Base-by-base conservation (phyloP, 2,888 invertebrate genomes). In the Cyrtodaria siliqua region DNA sequence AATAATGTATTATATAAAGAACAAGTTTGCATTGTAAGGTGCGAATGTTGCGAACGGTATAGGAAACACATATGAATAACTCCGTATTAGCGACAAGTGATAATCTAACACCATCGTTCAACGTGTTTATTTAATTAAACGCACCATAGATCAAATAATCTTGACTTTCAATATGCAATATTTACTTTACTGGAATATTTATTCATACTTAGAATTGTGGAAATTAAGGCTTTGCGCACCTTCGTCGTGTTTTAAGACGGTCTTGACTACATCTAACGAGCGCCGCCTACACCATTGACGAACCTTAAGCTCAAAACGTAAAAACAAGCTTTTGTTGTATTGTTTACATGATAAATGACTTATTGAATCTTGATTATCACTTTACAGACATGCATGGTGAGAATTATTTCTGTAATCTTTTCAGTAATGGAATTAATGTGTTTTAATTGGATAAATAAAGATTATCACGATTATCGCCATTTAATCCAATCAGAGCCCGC, bases 141-240 rank as follows among this genome's bases (percentile, higher is more conserved):
- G 12, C 33, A 4, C 12, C 56, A 38, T 40, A 38, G 24, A 56
- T 12, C 40, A 38, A 23, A n/a, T 12, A 14, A 38, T 38, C 56
- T 33, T 56, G 29, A 20, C 47, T 47, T 47, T 47, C 6, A 47
- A 47, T 18, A 47, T 47, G 47, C 6, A 47, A 18, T 18, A 47
- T 47, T 47, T n/a, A 47, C 16, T 47, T 47, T 9, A n/a, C 16
- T 9, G 4, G 16, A 47, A n/a, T 47, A 8, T 3, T 20, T 50
- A n/a, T 50, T 50, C 12, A 20, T 50, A 50, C 50, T 23, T 23
- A 24, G 16, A 14, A 50, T 23, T 12, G 24, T 50, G 18, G 24
- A 24, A 50, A 50, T 2, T 29, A 18, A 20, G 53, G 60, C 50
- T 68, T 68, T 60, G 38, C 18, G 49, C 68, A 61, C 60, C 68